Conservation (phyloP, 2,888 invertebrate genomes). For the Phytoseiulus persimilis region DNA sequence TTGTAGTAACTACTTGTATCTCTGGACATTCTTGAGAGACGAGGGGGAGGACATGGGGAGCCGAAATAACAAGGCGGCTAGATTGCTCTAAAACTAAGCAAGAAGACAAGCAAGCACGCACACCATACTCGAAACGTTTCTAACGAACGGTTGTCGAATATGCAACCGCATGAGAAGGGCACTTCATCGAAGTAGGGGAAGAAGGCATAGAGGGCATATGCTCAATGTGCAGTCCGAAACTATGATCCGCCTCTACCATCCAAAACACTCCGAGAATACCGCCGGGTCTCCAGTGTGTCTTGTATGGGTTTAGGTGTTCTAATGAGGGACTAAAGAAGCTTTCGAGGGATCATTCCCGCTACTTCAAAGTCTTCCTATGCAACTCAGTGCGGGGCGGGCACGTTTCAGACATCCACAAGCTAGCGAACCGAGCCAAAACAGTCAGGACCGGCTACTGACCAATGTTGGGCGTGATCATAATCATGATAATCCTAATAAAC, state of each 20-base stretch:
- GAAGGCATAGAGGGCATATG: neutral
- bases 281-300: neutral
- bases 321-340: neutral
- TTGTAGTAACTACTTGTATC: too few relatives aligned
- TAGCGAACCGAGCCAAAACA: too few relatives aligned
- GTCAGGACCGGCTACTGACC: too few relatives aligned
- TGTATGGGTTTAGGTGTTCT: neutral
- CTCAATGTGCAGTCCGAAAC: neutral
- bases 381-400: neutral
- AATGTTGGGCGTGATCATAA: too few relatives aligned
- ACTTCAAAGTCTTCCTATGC: neutral
- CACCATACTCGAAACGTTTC: neutral
- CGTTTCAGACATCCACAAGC: too few relatives aligned
- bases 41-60: too few relatives aligned
- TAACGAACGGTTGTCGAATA: neutral
- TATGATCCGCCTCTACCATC: neutral
- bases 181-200: neutral
- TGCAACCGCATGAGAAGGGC: neutral
- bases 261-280: neutral
- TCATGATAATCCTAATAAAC: too few relatives aligned
- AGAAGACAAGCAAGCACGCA: neutral
- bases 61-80: too few relatives aligned
- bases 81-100: too few relatives aligned
- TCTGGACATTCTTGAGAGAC: too few relatives aligned
- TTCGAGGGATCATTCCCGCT: neutral